A percentile compares a stretch with the other conserved stretches of the same genome.
Evolutionary conservation across 2,113 vertebrate species (phyloP).

Genomic region (Rostratula benghalensis): DNA sequence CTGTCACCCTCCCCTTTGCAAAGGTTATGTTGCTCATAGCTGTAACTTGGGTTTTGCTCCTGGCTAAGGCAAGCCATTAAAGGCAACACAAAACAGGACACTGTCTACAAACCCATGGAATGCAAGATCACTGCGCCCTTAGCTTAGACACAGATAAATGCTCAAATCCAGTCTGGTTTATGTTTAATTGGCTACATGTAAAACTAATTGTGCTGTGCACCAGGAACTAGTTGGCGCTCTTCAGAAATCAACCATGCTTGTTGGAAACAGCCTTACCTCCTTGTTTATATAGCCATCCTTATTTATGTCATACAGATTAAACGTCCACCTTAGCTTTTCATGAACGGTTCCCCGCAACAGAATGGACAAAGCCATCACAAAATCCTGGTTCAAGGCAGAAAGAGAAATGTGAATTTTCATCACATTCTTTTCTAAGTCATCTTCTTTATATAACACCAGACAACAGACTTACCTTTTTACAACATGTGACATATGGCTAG

Average conservation of each 20-base stretch:
- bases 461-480: neutral
- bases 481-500: neutral
- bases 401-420: neutral
- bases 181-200: neutral
- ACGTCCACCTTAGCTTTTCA: conserved; percentile 96
- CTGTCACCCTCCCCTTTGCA: fast-evolving
- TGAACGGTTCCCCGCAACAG: conserved; percentile 89
- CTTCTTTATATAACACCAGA: neutral
- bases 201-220: neutral
- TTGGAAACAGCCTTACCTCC: conserved; percentile 78
- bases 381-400: conserved; percentile 81
- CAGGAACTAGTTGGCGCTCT: neutral
- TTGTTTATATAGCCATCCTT: conserved; percentile 96
- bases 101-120: neutral
- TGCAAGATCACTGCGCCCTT: neutral
- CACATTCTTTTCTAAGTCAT: neutral
- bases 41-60: neutral
- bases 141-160: neutral
- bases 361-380: conserved; percentile 92
- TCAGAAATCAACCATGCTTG: neutral
- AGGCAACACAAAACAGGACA: neutral
- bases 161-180: neutral
- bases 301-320: conserved; percentile 97
- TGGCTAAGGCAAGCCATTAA: neutral
- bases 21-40: neutral